phyloP scores from a whole-genome alignment of 2,888 invertebrate species.

The Nesidiocoris tenuis region DNA sequence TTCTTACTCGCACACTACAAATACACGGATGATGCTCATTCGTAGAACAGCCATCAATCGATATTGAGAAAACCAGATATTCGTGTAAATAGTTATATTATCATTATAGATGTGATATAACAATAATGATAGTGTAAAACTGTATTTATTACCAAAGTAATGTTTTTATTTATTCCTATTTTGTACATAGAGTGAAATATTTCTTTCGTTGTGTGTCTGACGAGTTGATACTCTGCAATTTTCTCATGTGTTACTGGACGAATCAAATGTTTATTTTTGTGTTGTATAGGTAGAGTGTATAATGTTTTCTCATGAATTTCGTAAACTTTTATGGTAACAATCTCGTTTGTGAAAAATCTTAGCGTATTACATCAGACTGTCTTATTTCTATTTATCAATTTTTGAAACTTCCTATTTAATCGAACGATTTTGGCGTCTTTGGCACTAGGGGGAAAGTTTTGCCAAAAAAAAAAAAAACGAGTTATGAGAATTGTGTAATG shows the following conservation, averaged over 20 bases:
- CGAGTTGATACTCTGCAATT: constrained; percentile 26
- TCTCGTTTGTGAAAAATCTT: neutral
- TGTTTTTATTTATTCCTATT: constrained; percentile 11
- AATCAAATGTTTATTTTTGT: constrained; percentile 32
- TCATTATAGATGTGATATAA: constrained; percentile 30
- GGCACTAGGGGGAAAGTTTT: neutral
- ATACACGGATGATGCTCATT: neutral
- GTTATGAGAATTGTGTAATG: too few species aligned
- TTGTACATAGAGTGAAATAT: constrained; percentile 17
- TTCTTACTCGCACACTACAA: constrained; percentile 3
- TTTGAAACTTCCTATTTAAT: neutral
- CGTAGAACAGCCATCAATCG: neutral
- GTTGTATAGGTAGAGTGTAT: constrained; percentile 4
- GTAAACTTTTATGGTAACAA: neutral
- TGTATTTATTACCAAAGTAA: constrained; percentile 33
- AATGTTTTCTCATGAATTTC: neutral
- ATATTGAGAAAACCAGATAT: neutral
- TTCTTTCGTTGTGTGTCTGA: constrained; percentile 18
- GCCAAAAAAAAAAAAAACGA: neutral
- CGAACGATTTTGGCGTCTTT: neutral
- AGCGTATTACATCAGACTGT: neutral
- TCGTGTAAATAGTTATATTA: constrained; percentile 10
- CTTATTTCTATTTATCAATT: neutral
- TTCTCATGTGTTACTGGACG: constrained; percentile 31
- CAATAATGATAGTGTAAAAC: constrained; percentile 9